These are phyloP conservation scores for Ailuropoda melanoleuca DNA, from an alignment of 2,113 vertebrate genomes.

Conservation along the genomic window DNA sequence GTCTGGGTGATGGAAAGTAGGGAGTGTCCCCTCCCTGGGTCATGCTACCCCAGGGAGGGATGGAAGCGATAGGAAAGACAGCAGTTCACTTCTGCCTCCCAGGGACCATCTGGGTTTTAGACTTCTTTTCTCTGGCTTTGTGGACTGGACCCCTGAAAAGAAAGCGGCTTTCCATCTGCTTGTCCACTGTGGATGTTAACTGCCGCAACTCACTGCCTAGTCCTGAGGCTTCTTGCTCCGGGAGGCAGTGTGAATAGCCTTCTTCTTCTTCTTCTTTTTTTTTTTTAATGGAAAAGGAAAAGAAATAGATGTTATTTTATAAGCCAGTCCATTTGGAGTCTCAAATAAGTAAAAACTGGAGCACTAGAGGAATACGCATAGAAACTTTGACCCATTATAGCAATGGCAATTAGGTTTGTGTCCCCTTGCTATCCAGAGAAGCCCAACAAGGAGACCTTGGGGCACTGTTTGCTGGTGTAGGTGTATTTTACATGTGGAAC, in stretches of 20 bases:
- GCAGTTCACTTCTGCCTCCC: neutral
- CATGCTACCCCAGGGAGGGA: neutral
- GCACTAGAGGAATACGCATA: neutral
- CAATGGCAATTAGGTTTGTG: constrained; percentile 54
- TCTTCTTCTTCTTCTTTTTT: neutral
- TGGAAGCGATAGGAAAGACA: neutral
- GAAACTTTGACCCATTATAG: constrained; percentile 35
- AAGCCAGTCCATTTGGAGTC: neutral
- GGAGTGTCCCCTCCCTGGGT: neutral
- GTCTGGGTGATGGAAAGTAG: neutral
- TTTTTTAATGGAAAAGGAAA: constrained; percentile 34
- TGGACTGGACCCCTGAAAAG: neutral
- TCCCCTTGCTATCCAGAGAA: neutral
- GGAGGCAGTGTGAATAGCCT: neutral
- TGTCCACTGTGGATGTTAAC: neutral
- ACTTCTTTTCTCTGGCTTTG: constrained; percentile 22
- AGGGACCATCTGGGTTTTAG: neutral
- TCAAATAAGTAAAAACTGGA: constrained; percentile 28
- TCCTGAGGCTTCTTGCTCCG: neutral
- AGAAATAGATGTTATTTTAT: neutral
- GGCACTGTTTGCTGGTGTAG: neutral
- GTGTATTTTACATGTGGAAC: neutral
- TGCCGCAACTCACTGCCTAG: neutral
- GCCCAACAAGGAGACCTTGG: neutral
- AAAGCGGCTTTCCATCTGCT: neutral